Conservation (phyloP, 2,113 vertebrate genomes). For the Genyomyrus donnyi region DNA sequence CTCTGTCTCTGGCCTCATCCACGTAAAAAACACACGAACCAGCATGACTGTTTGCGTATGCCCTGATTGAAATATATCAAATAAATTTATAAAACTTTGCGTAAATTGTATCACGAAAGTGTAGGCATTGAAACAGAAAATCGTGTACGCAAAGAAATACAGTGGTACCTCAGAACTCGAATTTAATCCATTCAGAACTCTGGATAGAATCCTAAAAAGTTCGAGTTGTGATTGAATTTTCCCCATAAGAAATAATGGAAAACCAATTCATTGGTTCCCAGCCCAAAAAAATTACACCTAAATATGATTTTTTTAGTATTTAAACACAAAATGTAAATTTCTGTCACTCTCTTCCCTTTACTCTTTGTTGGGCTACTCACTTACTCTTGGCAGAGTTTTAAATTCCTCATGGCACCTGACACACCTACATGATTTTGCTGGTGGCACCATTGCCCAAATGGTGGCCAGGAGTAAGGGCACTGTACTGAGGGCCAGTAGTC, state of each 20-base stretch:
- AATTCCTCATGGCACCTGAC: neutral
- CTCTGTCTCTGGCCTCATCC: neutral
- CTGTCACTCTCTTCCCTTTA: neutral
- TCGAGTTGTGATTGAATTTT: too few relatives aligned
- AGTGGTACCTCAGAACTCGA: too few relatives aligned
- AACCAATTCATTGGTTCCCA: too few relatives aligned
- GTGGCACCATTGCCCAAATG: conserved; percentile 31
- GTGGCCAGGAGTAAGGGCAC: conserved; percentile 36
- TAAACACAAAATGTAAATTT: too few relatives aligned
- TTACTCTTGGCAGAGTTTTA: neutral
- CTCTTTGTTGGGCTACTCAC: neutral
- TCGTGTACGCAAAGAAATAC: neutral
- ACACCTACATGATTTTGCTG: conserved; percentile 31
- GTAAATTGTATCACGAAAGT: neutral
- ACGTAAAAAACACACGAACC: neutral
- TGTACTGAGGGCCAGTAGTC: too few relatives aligned
- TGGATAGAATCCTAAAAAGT: too few relatives aligned
- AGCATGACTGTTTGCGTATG: neutral
- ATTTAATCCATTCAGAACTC: too few relatives aligned
- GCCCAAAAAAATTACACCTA: too few relatives aligned
- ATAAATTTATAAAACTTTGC: neutral
- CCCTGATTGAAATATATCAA: neutral
- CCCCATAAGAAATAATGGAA: too few relatives aligned
- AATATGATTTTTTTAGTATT: too few relatives aligned
- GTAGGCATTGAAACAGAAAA: neutral